A percentile compares a stretch with the other conserved stretches of the same genome.
Evolutionary conservation across 2,113 vertebrate genomes (phyloP).

Genomic region (Xenopus borealis): DNA sequence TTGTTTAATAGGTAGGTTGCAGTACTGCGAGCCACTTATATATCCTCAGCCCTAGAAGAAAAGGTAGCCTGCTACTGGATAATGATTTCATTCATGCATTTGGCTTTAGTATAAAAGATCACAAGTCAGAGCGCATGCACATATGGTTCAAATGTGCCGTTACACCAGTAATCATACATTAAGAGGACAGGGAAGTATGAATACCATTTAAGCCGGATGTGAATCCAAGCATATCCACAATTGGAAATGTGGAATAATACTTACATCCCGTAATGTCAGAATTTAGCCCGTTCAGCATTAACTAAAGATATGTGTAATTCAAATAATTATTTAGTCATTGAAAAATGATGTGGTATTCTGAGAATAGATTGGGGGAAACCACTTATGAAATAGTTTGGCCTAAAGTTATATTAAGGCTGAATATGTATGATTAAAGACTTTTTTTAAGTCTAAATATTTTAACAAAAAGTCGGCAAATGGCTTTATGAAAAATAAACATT

Average conservation of each 20-base stretch:
- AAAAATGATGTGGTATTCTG: conserved; percentile 22
- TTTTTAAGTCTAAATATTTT: conserved; percentile 5
- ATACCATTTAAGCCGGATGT: conserved; percentile 34
- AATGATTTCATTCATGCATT: no score
- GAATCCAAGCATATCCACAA: conserved; percentile 49
- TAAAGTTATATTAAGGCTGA: no score
- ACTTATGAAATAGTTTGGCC: background rate
- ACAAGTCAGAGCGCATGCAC: no score
- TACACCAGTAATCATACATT: background rate
- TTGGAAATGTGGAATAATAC: conserved; percentile 46
- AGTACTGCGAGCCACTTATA: no score
- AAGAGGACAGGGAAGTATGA: background rate
- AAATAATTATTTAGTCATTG: conserved; percentile 53
- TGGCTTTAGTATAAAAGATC: no score
- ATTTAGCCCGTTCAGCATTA: conserved; percentile 58
- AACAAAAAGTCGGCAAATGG: background rate
- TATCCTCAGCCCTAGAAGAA: no score
- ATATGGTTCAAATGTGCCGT: background rate
- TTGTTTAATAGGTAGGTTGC: no score
- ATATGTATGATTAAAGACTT: no score
- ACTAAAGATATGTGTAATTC: conserved; percentile 55
- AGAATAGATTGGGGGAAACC: conserved; percentile 19
- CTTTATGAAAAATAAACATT: background rate
- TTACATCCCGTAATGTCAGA: conserved; percentile 53
- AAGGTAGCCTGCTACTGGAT: no score